These are phyloP conservation scores for Brassicogethes aeneus DNA, from an alignment of 2,888 invertebrate species.

Conservation along the genomic window DNA sequence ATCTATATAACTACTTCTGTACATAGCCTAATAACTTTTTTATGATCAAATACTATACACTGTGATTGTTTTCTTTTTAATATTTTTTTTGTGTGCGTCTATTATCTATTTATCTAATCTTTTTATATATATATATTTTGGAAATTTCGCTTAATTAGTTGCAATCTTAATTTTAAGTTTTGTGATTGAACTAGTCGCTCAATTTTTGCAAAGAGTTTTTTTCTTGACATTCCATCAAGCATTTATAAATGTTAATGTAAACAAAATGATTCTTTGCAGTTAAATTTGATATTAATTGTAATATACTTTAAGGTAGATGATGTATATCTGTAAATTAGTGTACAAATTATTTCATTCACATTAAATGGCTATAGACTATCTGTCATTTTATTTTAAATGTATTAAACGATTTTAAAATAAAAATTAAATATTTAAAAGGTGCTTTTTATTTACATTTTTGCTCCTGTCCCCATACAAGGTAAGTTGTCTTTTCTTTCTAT, in stretches of 20 bases:
- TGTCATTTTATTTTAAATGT: conserved; percentile 22
- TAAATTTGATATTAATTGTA: conserved; percentile 16
- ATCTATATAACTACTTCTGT: too few relatives aligned
- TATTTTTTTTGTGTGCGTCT: neutral
- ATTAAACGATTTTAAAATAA: conserved; percentile 7
- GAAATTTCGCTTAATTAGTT: conserved; percentile 11
- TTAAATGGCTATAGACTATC: conserved; percentile 25
- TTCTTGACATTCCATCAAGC: neutral
- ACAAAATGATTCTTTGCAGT: conserved; percentile 8
- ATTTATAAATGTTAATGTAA: neutral
- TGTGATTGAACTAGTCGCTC: conserved; percentile 41
- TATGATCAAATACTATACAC: neutral
- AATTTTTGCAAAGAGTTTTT: conserved; percentile 15
- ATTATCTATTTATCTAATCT: neutral
- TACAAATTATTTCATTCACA: conserved; percentile 33
- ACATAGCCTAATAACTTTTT: neutral
- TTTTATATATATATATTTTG: conserved; percentile 14
- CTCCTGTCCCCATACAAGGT: too few relatives aligned
- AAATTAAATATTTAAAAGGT: neutral
- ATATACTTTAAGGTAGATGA: conserved; percentile 21
- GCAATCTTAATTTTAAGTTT: conserved; percentile 32
- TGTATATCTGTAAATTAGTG: conserved; percentile 34
- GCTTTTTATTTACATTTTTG: neutral
- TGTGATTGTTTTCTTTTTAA: conserved; percentile 4
- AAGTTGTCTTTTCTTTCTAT: too few relatives aligned